Evolutionary conservation across 64 coral and sea anemone genomes (phyloP), one percentile per base, ranked within the genome.

Genomic region (Astreopora myriophthalma): DNA sequence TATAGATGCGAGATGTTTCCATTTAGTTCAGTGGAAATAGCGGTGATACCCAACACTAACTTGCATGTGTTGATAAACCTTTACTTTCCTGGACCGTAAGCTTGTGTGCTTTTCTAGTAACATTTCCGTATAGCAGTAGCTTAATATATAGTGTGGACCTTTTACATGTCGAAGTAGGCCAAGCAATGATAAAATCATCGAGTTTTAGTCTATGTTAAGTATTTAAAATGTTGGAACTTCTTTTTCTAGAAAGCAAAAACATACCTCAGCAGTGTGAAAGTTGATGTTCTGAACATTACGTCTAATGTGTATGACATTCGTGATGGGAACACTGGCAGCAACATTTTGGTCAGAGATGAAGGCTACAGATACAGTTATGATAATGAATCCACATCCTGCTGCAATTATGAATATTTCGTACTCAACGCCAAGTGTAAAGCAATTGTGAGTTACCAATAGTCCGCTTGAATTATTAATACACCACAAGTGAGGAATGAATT

Each of bases 341-440:
- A 42, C 1, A 90, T 95, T 30, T 19, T 65, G 27, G 79, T 95
- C 36, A 52, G 36, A 52, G 62, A 34, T 17, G 29, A n/a, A 25
- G 78, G 12, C 67, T 79, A 51, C 33, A 89, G 40, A 7, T 67
- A 76, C 28, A 77, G 8, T 3, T 22, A 81, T 33, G 32, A 34
- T 6, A 73, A 75, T 31, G 38, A 55, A 6, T 8, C 32, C 12
- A 48, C 8, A 66, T 46, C 75, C 5, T 92, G 90, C 49, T 92
- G 90, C 57, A 85, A 92, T 30, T 85, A 42, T 69, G 69, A 92
- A 80, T 92, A 61, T 32, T 72, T 46, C 19, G 76, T 92, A 24
- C 63, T 92, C 26, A 92, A 92, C 76, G 69, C 12, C 31, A 73
- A 85, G 28, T 92, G 90, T 65, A 35, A 51, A 57, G 6, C 11